Evolutionary conservation across 2,797 vertebrate genomes (phyloP), one percentile per base, ranked within the genome.

Genomic region (Centropyge bicolor): DNA sequence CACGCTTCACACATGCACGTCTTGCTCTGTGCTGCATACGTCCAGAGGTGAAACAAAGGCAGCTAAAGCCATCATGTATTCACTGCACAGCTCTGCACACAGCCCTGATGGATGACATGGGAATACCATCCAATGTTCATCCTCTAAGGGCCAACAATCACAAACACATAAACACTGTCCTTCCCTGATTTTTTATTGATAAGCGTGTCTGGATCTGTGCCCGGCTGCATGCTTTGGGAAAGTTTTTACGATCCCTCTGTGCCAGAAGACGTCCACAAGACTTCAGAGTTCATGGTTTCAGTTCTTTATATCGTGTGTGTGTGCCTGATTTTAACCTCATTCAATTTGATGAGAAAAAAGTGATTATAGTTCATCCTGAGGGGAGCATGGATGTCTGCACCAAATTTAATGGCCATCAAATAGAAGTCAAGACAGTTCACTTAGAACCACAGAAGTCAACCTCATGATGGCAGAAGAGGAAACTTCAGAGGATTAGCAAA

Each of bases 81-180:
- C 76, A 51, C 38, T 43, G 59, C 57, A 63, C 75, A 51, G 59
- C 68, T 59, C 49, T 22, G 66, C 63, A 45, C 63, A 45, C 59
- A 16, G 51, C 71, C 36, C 24, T 80, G 82, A 86, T 85, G 78
- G 76, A 83, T 63, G 70, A 7, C 74, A 62, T 19, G 70, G 46
- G 80, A 81, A 46, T 49, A 41, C 81, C 16, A 13, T 77, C 69
- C 78, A 51, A 83, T 55, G 75, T 81, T 80, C 51, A 62, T 31
- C 54, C 49, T 54, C 8, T 5, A 22, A 36, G 38, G 57, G 16
- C 72, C 49, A 74, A 9, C 55, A 20, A 35, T 63, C 74, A 78
- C 8, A 17, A 74, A 65, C 60, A 70, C 24, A 48, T 40, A 52
- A 22, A 52, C 70, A n/a, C 31, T 43, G 43, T 38, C 46, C 41